Evolutionary conservation across 2,113 vertebrate genomes (phyloP).

Genomic region (Arvicanthis niloticus): DNA sequence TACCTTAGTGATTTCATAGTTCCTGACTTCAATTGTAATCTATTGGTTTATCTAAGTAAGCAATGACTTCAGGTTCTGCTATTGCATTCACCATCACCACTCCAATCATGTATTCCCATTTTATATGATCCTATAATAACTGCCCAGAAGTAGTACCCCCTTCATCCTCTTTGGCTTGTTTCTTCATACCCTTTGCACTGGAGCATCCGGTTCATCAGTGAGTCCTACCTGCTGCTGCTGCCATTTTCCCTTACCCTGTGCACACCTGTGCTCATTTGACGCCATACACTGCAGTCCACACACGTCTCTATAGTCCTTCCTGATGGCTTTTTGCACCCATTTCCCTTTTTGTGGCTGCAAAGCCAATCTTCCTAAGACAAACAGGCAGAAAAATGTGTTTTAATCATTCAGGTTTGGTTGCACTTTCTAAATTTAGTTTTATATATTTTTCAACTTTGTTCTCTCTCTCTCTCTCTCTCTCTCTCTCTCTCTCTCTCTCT

Average conservation of each 20-base stretch:
- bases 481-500: not conserved
- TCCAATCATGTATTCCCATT: not conserved
- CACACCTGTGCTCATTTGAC: not conserved
- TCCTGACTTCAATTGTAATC: not conserved
- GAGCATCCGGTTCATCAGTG: too few species aligned
- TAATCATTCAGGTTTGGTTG: not conserved
- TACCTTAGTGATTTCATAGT: not conserved
- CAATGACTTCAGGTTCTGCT: not conserved
- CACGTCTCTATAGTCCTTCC: not conserved
- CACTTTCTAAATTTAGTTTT: not conserved
- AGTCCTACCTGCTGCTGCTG: fast-evolving
- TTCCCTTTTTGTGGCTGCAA: not conserved
- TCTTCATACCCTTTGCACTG: not conserved
- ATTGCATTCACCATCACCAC: not conserved
- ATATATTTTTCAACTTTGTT: not conserved
- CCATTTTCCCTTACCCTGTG: not conserved
- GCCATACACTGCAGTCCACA: not conserved
- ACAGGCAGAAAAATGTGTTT: not conserved
- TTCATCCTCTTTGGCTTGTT: not conserved
- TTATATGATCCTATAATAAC: not conserved
- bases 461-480: not conserved
- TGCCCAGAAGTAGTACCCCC: not conserved
- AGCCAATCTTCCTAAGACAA: not conserved
- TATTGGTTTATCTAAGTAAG: not conserved
- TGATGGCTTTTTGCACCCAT: not conserved